Conservation (phyloP, 2,113 vertebrate species). For the Furnarius figulus region DNA sequence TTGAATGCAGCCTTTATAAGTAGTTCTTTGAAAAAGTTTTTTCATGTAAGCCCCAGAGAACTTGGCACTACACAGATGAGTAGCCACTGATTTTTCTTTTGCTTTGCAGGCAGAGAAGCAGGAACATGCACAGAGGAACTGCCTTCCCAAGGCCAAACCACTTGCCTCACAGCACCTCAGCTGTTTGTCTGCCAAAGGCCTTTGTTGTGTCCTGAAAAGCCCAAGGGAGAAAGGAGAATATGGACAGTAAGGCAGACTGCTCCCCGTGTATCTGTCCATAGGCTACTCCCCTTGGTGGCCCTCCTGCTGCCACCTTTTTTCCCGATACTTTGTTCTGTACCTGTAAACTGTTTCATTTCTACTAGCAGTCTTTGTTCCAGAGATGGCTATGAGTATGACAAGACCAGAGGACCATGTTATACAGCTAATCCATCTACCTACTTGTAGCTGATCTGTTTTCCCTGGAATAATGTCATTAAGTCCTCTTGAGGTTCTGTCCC, state of each 20-base stretch:
- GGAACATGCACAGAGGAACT: neutral
- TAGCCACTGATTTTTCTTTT: neutral
- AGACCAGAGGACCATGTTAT: neutral
- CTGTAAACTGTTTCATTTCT: neutral
- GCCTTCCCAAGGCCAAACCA: neutral
- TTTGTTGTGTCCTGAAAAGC: neutral
- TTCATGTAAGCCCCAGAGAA: neutral
- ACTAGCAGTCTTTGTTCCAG: neutral
- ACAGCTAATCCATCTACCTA: neutral
- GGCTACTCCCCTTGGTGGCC: neutral
- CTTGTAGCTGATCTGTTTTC: neutral
- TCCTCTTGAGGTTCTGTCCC: neutral
- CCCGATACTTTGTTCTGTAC: neutral
- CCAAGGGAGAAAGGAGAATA: neutral
- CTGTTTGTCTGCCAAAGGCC: neutral
- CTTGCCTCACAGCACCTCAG: neutral
- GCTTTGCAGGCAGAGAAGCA: neutral
- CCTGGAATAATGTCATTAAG: neutral
- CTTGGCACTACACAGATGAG: neutral
- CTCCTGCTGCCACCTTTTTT: neutral
- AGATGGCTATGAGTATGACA: neutral
- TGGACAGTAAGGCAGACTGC: neutral
- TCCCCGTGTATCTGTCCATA: rapidly evolving
- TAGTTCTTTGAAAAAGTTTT: neutral
- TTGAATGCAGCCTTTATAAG: neutral